Base-by-base conservation (phyloP, 1,140 invertebrate genomes). In the Melanaphis sacchari region DNA sequence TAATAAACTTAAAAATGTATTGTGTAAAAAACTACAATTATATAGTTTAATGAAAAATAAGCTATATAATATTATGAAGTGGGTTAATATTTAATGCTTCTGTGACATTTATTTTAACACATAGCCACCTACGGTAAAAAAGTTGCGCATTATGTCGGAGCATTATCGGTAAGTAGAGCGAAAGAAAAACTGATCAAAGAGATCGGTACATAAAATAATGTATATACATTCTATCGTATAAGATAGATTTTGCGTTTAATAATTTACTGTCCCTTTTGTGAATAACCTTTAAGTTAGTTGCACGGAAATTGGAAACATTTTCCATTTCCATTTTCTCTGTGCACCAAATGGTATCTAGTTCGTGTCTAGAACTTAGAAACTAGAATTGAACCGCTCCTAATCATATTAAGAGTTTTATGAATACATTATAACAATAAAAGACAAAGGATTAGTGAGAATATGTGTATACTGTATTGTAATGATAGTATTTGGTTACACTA, bases 121-220 rank as follows among this genome's bases (percentile, higher is more conserved):
- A 46, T 43, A n/a, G 15, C 38, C 52, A 38, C 24, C 52, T 15
- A 41, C 52, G 52, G 38, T 26, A 90, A 90, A 59, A 90, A 22
- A 52, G 46, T 31, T n/a, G 59, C 36, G 26, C 18, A 36, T n/a
- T n/a, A 66, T 89, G n/a, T n/a, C 46, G 5, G 1, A 52, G 24
- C 11, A 38, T 24, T 89, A 90, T 31, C 21, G 89, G 4, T 38
- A 90, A 90, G 66, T 40, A 38, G 89, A 90, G 52, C 26, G 38
- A 41, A 59, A 90, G 38, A 90, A 90, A 54, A 59, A 59, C 89
- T 21, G 52, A 90, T 90, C 89, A 59, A 90, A 90, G 88, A 54
- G 59, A 90, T 54, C 38, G 9, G 9, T 31, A 40, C n/a, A 54
- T 36, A 4, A 22, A 89, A 66, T 66, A n/a, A 11, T 21, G 40